These are phyloP conservation scores for Plectropomus leopardus DNA, from an alignment of 2,113 vertebrate genomes.

Conservation along the genomic window DNA sequence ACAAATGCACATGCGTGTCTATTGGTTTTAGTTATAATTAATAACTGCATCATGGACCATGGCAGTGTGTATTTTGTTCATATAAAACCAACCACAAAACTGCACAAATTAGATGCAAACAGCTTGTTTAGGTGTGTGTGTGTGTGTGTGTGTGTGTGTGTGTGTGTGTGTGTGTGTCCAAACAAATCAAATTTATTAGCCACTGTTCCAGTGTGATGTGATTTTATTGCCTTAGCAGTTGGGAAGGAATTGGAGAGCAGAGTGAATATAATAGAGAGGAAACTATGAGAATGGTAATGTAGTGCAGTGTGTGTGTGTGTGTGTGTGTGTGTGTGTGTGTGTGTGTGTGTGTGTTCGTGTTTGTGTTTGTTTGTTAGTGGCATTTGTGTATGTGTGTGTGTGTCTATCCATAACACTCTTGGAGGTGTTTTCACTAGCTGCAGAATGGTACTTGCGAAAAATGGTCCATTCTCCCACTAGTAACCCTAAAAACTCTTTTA, in stretches of 20 bases:
- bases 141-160: slow-evolving; percentile 24
- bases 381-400: slow-evolving; percentile 22
- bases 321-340: slow-evolving; percentile 21
- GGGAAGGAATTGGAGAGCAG: slow-evolving; percentile 49
- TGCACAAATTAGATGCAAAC: slow-evolving; percentile 43
- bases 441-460: slow-evolving; percentile 45
- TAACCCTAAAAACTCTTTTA: slow-evolving; percentile 25
- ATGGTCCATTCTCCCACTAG: slow-evolving; percentile 6
- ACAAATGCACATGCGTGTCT: slow-evolving; percentile 17
- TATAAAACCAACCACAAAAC: slow-evolving; percentile 36
- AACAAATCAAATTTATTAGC: slow-evolving; percentile 78
- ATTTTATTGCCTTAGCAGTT: slow-evolving; percentile 68
- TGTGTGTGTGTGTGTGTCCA: slow-evolving; percentile 38
- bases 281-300: slow-evolving; percentile 57
- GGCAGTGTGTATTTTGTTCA: slow-evolving; percentile 9
- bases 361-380: slow-evolving; percentile 2
- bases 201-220: slow-evolving; percentile 61
- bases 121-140: slow-evolving; percentile 33
- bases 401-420: slow-evolving; percentile 21
- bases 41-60: slow-evolving; percentile 19
- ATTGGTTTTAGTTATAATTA: slow-evolving; percentile 10
- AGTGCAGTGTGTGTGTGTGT: slow-evolving; percentile 14
- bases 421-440: slow-evolving; percentile 32
- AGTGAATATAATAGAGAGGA: slow-evolving; percentile 53
- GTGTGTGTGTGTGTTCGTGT: slow-evolving; percentile 26